Percentiles rank a stretch among this genome's conserved stretches.
Conservation (phyloP, 2,797 vertebrate genomes). For the Sebastes steindachneri region DNA sequence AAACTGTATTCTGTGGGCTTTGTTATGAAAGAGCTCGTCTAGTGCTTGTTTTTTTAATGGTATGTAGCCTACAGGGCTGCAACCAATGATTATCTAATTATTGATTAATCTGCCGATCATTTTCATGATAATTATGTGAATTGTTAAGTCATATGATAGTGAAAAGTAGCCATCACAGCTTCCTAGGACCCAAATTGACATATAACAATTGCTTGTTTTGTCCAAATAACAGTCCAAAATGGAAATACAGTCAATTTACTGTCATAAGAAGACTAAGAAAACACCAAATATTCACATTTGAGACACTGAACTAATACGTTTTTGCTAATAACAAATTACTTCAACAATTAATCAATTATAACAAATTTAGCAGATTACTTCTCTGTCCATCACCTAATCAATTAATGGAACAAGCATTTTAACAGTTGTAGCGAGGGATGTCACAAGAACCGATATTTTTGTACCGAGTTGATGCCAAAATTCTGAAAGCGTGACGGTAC, state of each 20-base stretch:
- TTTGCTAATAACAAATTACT: no score
- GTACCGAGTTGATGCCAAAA: no score
- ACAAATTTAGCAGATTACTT: not conserved
- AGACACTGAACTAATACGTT: not conserved
- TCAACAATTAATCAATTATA: not conserved
- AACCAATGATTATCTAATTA: not conserved
- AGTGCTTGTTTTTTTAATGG: not conserved
- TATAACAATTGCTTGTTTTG: not conserved
- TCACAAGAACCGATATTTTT: no score
- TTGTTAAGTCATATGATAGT: not conserved
- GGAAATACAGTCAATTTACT: not conserved
- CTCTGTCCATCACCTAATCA: not conserved
- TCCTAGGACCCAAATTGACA: not conserved
- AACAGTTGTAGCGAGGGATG: no score
- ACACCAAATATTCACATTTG: not conserved
- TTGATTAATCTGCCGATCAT: not conserved
- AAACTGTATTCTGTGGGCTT: constrained; percentile 6
- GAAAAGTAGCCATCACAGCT: not conserved
- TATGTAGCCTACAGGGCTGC: not conserved
- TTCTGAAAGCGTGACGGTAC: no score
- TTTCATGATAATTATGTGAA: not conserved
- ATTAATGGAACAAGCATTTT: no score
- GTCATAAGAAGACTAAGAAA: not conserved
- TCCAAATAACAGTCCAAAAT: not conserved
- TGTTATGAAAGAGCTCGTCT: not conserved